A percentile compares a stretch with the other conserved stretches of the same genome.
These are phyloP conservation scores for Scatophagus argus DNA, from an alignment of 2,113 vertebrate genomes.

Conservation along the genomic window DNA sequence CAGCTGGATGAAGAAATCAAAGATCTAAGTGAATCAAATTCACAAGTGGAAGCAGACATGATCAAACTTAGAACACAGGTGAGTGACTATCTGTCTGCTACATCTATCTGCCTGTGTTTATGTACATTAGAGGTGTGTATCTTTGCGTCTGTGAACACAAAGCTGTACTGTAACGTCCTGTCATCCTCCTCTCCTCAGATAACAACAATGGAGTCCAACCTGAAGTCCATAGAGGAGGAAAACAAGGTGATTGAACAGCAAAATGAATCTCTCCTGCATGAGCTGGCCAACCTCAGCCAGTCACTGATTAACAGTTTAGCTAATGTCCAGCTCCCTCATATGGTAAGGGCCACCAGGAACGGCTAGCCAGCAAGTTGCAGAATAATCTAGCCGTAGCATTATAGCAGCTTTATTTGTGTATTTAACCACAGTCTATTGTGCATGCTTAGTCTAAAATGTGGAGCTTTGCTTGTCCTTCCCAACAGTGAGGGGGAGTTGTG, in stretches of 20 bases:
- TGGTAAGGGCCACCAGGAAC: constrained; percentile 94
- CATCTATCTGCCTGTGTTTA: background rate
- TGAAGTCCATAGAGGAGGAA: constrained; percentile 99
- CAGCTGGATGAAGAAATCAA: constrained; percentile 99
- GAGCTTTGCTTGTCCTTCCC: constrained; percentile 64
- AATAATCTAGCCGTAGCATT: constrained; percentile 66
- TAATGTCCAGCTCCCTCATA: constrained; percentile 99
- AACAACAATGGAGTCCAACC: constrained; percentile 99
- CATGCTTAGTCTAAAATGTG: constrained; percentile 63
- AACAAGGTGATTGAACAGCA: constrained; percentile 99
- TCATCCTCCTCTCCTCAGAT: constrained; percentile 86
- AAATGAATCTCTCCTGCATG: constrained; percentile 98
- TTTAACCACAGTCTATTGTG: constrained; percentile 55
- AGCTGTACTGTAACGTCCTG: constrained; percentile 21
- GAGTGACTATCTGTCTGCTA: constrained; percentile 53
- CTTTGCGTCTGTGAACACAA: background rate
- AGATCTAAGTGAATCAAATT: constrained; percentile 98
- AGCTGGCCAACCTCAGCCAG: constrained; percentile 98
- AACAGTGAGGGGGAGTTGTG: constrained; percentile 65
- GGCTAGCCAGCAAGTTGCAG: constrained; percentile 83
- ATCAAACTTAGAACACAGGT: constrained; percentile 99
- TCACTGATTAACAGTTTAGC: constrained; percentile 99
- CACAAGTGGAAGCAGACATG: constrained; percentile 99
- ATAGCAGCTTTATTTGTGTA: constrained; percentile 48
- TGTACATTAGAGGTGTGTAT: background rate